A percentile compares a stretch with the other conserved stretches of the same genome.
These are phyloP conservation scores for Osmoderma eremita DNA, from an alignment of 2,888 invertebrate species.

Conservation along the genomic window DNA sequence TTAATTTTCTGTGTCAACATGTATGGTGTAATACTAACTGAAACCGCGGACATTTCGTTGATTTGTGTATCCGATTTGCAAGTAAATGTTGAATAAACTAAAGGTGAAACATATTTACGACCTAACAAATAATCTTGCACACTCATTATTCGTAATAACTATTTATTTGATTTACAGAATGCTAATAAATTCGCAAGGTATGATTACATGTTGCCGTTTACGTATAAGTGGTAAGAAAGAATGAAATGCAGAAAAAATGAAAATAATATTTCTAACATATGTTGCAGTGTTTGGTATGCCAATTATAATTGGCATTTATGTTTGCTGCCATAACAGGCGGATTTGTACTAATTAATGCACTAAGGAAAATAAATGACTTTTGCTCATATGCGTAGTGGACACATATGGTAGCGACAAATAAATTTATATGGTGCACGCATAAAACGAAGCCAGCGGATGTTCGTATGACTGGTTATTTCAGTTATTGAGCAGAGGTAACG, in stretches of 20 bases:
- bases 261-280: conserved; percentile 35
- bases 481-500: too few species aligned
- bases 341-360: conserved; percentile 35
- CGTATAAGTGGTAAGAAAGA: not conserved
- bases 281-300: conserved; percentile 34
- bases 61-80: conserved; percentile 19
- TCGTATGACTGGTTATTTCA: too few species aligned
- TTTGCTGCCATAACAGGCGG: conserved; percentile 25
- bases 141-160: conserved; percentile 43
- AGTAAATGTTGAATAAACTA: not conserved
- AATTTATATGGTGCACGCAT: not conserved
- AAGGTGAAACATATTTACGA: conserved; percentile 35
- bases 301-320: conserved; percentile 41
- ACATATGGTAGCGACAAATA: not conserved
- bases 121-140: conserved; percentile 28
- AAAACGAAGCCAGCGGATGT: too few species aligned
- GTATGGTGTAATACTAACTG: conserved; percentile 41
- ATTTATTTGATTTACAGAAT: conserved; percentile 44
- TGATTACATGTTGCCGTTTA: conserved; percentile 31
- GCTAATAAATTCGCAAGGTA: conserved; percentile 40
- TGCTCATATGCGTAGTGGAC: not conserved
- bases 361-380: conserved; percentile 2
- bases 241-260: conserved; percentile 27
- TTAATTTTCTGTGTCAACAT: not conserved
- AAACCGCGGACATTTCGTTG: conserved; percentile 43